Base-by-base conservation (phyloP, 2,888 invertebrate genomes). In the Netelia inedita region DNA sequence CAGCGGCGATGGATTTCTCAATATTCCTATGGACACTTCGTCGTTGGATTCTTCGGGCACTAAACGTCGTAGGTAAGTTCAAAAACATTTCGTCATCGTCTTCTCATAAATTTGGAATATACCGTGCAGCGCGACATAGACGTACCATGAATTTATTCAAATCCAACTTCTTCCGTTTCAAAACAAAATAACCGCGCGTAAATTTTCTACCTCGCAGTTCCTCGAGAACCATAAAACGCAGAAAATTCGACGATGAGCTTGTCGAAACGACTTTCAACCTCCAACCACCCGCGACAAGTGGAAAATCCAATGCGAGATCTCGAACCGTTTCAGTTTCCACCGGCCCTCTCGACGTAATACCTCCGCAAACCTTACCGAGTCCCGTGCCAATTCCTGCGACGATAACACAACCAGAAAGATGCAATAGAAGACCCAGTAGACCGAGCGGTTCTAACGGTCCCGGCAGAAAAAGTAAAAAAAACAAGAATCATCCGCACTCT, bases 171-270 rank as follows among this genome's bases (percentile, higher is more conserved):
- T 35, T 35, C 35, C 35, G 35, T 35, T 35, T 35, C 5, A 35
- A 35, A 35, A 35, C 6, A 35, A 35, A 35, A 0, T 6, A 35
- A 35, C 6, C 75, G 16, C 57, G 14, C 6, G 50, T 61, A 19
- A 43, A 0, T 66, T 14, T 79, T 72, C 10, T 6, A 10, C 23
- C 28, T n/a, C 11, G 2, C 91, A 98, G 98, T 93, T 98, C 98
- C 11, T 98, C 98, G 41, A 95, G 99, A 82, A 98, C 98, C 1
- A 99, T 99, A 90, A 99, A 99, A 94, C 95, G 99, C 0, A 97
- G 98, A 90, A 97, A 98, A 89, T 99, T 99, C 94, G 99, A 99
- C 92, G 99, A 99, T 95, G 99, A 99, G 94, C 94, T 99, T 81
- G 99, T 99, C 0, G 99, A 99, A 89, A 94, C 93, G 9, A 94